These are phyloP conservation scores for Rotaria magnacalcarata DNA, from an alignment of 2,888 invertebrate genomes.

Conservation along the genomic window DNA sequence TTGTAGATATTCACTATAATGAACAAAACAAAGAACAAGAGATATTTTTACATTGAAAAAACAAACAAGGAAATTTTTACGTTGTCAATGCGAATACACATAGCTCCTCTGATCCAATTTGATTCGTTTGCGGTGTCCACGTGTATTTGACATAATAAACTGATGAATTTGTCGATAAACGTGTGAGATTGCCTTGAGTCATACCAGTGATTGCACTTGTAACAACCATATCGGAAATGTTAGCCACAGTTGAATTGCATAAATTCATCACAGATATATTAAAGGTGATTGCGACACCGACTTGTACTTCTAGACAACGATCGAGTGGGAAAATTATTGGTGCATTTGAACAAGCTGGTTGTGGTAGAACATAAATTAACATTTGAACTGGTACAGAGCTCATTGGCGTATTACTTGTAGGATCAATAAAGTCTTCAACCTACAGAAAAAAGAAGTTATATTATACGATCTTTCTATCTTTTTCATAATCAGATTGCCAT, in stretches of 20 bases:
- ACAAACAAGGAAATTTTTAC: background rate
- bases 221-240: background rate
- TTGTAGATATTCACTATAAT: background rate
- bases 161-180: background rate
- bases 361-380: background rate
- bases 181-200: background rate
- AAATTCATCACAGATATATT: background rate
- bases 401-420: background rate
- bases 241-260: background rate
- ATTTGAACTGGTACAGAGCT: background rate
- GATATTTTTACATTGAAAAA: background rate
- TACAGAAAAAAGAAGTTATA: background rate
- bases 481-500: no score
- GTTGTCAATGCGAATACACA: background rate
- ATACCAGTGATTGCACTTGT: background rate
- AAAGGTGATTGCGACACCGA: background rate
- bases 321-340: background rate
- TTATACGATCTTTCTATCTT: no score
- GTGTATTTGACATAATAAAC: background rate
- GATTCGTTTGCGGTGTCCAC: background rate
- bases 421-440: background rate
- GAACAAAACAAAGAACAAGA: background rate
- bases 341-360: background rate
- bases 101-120: background rate
- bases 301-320: background rate